phyloP scores from a whole-genome alignment of 2,888 invertebrate species.

The Cosmorhoe ocellata region DNA sequence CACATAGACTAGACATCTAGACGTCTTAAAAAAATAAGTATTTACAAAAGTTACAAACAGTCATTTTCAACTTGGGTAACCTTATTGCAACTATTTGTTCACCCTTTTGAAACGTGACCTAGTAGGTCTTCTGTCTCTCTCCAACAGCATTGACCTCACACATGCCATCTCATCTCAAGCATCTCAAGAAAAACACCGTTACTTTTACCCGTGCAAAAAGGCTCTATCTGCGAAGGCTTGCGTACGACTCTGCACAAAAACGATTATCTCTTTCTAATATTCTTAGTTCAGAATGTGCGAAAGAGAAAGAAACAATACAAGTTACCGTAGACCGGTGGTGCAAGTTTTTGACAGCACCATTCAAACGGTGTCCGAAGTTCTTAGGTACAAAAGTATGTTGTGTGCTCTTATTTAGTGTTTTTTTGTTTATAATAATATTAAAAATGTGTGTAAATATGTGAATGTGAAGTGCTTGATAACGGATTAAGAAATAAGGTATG shows the following conservation, averaged over 20 bases:
- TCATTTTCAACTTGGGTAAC: constrained; percentile 37
- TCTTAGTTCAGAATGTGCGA: constrained; percentile 23
- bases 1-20: too few species aligned
- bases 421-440: constrained; percentile 36
- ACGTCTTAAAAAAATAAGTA: too few species aligned
- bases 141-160: constrained; percentile 52
- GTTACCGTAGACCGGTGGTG: constrained; percentile 69
- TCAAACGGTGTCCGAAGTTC: constrained; percentile 62
- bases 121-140: constrained; percentile 52
- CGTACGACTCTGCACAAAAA: constrained; percentile 26
- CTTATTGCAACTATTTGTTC: constrained; percentile 28
- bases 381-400: constrained; percentile 53
- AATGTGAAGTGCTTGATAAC: constrained; percentile 35
- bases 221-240: constrained; percentile 67
- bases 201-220: constrained; percentile 82
- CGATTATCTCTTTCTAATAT: constrained; percentile 45
- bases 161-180: constrained; percentile 66
- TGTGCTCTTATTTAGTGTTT: constrained; percentile 45
- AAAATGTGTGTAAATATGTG: constrained; percentile 36
- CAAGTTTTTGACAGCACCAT: constrained; percentile 80
- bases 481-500: constrained; percentile 32
- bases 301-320: constrained; percentile 47
- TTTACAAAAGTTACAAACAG: neutral
- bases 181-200: constrained; percentile 81
- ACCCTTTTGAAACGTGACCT: constrained; percentile 64